Evolutionary conservation across 2,113 vertebrate species (phyloP).

Genomic region (Oxyura jamaicensis): DNA sequence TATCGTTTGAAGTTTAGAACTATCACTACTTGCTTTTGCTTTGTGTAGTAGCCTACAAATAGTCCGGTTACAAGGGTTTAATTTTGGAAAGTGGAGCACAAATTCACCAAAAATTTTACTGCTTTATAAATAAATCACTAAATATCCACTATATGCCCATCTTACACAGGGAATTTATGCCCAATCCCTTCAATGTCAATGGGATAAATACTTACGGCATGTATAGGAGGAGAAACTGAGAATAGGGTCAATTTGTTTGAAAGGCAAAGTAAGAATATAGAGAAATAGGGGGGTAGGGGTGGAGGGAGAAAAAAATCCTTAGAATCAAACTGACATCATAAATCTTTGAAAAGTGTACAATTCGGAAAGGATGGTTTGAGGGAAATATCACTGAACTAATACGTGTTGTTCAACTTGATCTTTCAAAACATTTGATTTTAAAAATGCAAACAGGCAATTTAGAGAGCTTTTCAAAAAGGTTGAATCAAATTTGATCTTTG

Average conservation of each 20-base stretch:
- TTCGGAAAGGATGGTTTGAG: not conserved
- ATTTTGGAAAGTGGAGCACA: not conserved
- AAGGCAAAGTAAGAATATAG: not conserved
- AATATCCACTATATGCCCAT: not conserved
- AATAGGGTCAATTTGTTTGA: not conserved
- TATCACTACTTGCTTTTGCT: not conserved
- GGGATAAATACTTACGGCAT: not conserved
- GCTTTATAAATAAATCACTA: not conserved
- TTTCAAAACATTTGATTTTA: not conserved
- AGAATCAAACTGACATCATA: not conserved
- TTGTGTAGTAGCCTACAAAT: not conserved
- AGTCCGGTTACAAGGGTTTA: not conserved
- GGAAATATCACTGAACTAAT: not conserved
- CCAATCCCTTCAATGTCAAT: not conserved
- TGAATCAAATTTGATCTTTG: constrained; percentile 10
- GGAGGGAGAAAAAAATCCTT: not conserved
- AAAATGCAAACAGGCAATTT: not conserved
- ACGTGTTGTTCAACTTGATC: not conserved
- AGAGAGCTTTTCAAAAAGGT: not conserved
- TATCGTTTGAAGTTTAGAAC: not conserved
- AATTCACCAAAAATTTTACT: not conserved
- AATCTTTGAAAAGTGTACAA: not conserved
- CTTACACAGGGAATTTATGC: not conserved
- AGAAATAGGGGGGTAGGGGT: not conserved
- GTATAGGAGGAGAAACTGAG: not conserved